Evolutionary conservation across 1,140 invertebrate genomes (phyloP).

Genomic region (Semibalanus balanoides): DNA sequence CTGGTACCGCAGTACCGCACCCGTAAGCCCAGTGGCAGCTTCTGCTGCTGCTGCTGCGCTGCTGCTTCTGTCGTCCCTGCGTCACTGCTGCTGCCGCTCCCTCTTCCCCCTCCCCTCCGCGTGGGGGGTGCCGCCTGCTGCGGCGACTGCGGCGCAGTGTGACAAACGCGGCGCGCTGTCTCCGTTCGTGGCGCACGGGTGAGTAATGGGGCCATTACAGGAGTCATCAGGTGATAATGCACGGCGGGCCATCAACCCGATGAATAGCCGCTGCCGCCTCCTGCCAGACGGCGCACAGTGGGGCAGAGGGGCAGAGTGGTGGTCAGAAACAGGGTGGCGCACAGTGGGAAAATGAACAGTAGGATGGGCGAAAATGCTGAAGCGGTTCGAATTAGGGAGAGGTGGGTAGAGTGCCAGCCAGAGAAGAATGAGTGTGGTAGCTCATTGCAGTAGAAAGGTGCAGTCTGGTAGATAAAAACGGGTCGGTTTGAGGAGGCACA

Average conservation of each 20-base stretch:
- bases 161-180: not conserved
- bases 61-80: too few relatives aligned
- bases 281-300: not conserved
- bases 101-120: too few relatives aligned
- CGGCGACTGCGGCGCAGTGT: not conserved
- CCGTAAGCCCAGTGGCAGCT: too few relatives aligned
- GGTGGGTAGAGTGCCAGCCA: not conserved
- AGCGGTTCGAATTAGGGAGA: not conserved
- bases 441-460: too few relatives aligned
- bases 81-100: too few relatives aligned
- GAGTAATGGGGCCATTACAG: not conserved
- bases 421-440: too few relatives aligned
- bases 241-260: not conserved
- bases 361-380: not conserved
- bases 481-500: too few relatives aligned
- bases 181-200: not conserved
- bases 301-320: not conserved
- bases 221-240: slow-evolving; percentile 1
- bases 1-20: too few relatives aligned
- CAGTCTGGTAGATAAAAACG: too few relatives aligned
- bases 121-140: too few relatives aligned
- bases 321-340: not conserved
- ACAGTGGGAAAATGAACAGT: not conserved
- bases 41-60: too few relatives aligned
- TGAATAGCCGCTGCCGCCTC: not conserved